Evolutionary conservation across 2,888 invertebrate genomes (phyloP).

Genomic region (Polydesmus complanatus): DNA sequence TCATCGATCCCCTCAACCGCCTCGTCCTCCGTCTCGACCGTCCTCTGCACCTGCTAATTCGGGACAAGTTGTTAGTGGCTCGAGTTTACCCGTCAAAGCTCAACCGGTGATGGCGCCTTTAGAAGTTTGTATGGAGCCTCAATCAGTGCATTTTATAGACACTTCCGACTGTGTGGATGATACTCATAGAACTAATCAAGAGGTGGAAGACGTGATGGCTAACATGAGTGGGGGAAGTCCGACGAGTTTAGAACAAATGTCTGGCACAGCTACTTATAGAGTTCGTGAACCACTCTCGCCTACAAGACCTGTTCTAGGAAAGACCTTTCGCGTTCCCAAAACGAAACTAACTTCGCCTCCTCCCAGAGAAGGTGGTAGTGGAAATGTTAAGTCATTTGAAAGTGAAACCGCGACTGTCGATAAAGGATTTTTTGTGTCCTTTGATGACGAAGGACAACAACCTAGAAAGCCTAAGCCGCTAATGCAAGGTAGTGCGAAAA

Average conservation of each 20-base stretch:
- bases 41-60: slow-evolving; percentile 21
- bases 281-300: slow-evolving; percentile 50
- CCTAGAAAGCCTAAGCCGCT: slow-evolving; percentile 71
- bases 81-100: slow-evolving; percentile 36
- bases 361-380: slow-evolving; percentile 19
- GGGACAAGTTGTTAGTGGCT: slow-evolving; percentile 21
- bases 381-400: slow-evolving; percentile 42
- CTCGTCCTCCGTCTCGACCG: slow-evolving; percentile 8
- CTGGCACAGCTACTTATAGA: slow-evolving; percentile 18
- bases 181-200: slow-evolving; percentile 28
- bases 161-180: slow-evolving; percentile 8
- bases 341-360: slow-evolving; percentile 22
- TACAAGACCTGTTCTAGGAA: slow-evolving; percentile 45
- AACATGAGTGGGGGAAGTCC: slow-evolving; percentile 1
- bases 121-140: slow-evolving; percentile 80
- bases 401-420: slow-evolving; percentile 19
- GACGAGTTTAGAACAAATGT: slow-evolving; percentile 7
- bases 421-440: slow-evolving; percentile 70
- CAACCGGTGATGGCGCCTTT: slow-evolving; percentile 51
- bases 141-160: slow-evolving; percentile 82
- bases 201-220: not conserved
- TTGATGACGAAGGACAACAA: slow-evolving; percentile 61
- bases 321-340: slow-evolving; percentile 26
- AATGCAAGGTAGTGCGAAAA: slow-evolving; percentile 38
- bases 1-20: slow-evolving; percentile 18